These are phyloP conservation scores for Danio albolineatus DNA, from an alignment of 2,797 vertebrate genomes.

Conservation along the genomic window DNA sequence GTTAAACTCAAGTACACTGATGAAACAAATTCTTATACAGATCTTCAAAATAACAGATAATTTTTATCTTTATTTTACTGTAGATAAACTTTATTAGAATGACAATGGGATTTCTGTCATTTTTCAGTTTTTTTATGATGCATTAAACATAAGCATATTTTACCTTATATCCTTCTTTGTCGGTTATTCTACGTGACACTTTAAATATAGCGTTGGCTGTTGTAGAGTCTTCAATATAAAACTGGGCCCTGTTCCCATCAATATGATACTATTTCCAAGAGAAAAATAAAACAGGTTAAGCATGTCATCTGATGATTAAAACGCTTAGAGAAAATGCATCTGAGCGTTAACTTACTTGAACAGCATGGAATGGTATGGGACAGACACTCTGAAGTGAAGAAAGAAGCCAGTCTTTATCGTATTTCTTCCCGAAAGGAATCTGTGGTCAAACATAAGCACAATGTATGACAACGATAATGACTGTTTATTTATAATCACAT, in stretches of 20 bases:
- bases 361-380: constrained; percentile 75
- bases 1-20: not conserved
- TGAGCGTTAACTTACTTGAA: constrained; percentile 71
- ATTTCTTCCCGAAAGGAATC: constrained; percentile 84
- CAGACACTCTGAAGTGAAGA: constrained; percentile 74
- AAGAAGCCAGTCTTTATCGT: constrained; percentile 82
- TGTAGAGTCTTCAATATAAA: constrained; percentile 80
- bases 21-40: not conserved
- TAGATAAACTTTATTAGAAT: not conserved
- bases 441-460: constrained; percentile 47
- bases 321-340: not conserved
- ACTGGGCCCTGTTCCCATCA: constrained; percentile 77
- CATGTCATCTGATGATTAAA: not conserved
- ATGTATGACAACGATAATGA: not conserved
- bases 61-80: not conserved
- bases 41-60: not conserved
- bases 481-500: too few relatives aligned
- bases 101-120: not conserved
- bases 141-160: not conserved
- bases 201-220: constrained; percentile 78
- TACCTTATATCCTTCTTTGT: constrained; percentile 81
- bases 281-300: not conserved
- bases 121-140: not conserved
- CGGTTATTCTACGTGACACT: constrained; percentile 77
- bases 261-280: constrained; percentile 73